Evolutionary conservation across 1,140 invertebrate species (phyloP), one percentile per base, ranked within the genome.

Genomic region (Calycopis cecrops): DNA sequence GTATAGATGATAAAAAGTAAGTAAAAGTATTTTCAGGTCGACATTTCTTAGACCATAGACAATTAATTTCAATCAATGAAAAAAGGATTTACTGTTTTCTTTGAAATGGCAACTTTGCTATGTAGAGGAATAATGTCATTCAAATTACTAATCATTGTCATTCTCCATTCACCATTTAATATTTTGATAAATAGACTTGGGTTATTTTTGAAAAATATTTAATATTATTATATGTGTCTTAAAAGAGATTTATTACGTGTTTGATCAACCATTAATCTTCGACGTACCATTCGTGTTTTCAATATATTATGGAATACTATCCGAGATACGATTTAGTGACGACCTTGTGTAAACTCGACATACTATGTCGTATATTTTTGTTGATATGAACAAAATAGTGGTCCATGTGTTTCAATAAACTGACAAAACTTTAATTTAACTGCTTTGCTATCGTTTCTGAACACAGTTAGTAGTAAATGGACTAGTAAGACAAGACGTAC

Each of bases 321-420:
- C 17, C 18, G 38, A 53, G 16, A 14, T 34, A 47, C 28, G 14
- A 44, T 33, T 51, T 51, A 35, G 37, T 64, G 68, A 67, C 73
- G 79, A 84, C 75, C 73, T 84, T 81, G 75, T 67, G 62, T 69
- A 69, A 64, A 69, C 49, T 62, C 14, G 57, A 40, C 52, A 60
- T 44, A 57, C 50, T 67, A 62, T 65, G 58, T 28, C 2, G 21
- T 68, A 60, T 65, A 64, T 64, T 63, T 65, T 62, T 63, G 47
- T 57, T 65, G 52, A 9, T 54, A 34, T 52, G 49, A 52, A 55
- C 47, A 51, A 55, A 57, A 53, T 53, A 54, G 44, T 44, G 14
- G 34, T 28, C 33, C 52, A 34, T 54, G 33, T 34, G 33, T 21
- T n/a, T 38, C 40, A 33, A 54, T 44, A 33, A 42, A 54, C 44